Base-by-base conservation (phyloP, 35 echinoderm and acorn worm genomes). In the Apostichopus californicus region DNA sequence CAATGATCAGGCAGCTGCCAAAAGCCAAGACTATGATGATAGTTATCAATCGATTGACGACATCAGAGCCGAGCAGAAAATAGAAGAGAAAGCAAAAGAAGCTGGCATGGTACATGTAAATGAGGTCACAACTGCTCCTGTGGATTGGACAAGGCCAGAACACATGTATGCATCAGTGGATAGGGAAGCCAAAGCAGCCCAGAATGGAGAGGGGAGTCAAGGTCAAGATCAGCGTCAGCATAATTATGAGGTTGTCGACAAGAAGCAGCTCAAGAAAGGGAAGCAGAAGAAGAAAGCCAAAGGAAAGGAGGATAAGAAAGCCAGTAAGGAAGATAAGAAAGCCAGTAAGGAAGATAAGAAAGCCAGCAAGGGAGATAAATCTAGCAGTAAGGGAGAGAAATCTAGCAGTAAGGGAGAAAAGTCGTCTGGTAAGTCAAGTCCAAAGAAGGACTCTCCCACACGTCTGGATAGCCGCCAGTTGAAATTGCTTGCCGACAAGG, bases 21-120 rank as follows among this genome's bases (percentile, higher is more conserved):
- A 28, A 8, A 73, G 22, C 24, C 12, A 22, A 54, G 61, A 89
- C 63, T 89, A 63, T 72, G 86, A 89, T 12, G 86, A 89, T 26
- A 89, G 86, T 55, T 89, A 89, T 72, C 61, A 89, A 26, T 89
- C 86, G 8, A 72, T 89, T 8, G 86, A 87, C 25, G 86, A 89
- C 18, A 8, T 87, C 55, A 34, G 55, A n/a, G 58, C 86, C 0
- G 86, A 71, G 4, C 60, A 89, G 80, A 53, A 57, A 55, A 89
- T 25, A 54, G 64, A 66, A n/a, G 61, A 64, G 23, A 68, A 71
- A 26, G 86, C 86, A 5, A 63, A 71, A 52, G 86, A 87, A 59
- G 64, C 66, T 34, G 86, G 86, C 25, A 87, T 87, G 86, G 86
- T 87, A 8, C 86, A 87, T 52, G 66, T 87, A 14, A 59, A 87